Evolutionary conservation across 64 coral and sea anemone genomes (phyloP).

Genomic region (Montipora efflorescens): DNA sequence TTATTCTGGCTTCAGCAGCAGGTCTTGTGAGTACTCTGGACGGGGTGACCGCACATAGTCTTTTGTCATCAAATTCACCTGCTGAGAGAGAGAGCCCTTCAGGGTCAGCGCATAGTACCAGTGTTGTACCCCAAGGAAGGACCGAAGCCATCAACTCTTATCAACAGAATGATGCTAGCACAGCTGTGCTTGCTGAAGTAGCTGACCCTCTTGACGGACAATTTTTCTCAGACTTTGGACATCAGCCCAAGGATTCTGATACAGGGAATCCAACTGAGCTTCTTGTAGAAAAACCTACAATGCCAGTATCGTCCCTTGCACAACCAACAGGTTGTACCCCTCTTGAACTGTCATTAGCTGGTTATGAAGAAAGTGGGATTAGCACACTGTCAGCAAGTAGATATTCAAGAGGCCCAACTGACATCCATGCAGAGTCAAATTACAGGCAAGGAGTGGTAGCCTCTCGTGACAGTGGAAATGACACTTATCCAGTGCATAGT

Average conservation of each 20-base stretch:
- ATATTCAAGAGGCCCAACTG: too few species aligned
- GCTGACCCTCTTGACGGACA: not conserved
- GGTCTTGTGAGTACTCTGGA: not conserved
- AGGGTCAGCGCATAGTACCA: not conserved
- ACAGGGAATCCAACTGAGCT: slow-evolving; percentile 11
- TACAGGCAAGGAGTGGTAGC: not conserved
- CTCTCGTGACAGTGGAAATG: not conserved
- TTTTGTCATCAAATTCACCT: not conserved
- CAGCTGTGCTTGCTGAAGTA: slow-evolving; percentile 7
- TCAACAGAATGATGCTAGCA: slow-evolving; percentile 12
- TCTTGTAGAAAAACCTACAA: not conserved
- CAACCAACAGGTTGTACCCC: not conserved
- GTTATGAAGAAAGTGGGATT: not conserved
- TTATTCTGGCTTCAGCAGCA: not conserved
- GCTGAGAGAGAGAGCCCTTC: slow-evolving; percentile 7
- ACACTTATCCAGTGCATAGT: not conserved
- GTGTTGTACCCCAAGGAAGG: not conserved
- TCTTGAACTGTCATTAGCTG: not conserved
- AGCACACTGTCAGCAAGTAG: not conserved
- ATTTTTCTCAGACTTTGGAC: not conserved
- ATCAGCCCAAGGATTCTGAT: not conserved
- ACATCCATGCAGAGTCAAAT: not conserved
- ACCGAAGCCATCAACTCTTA: not conserved
- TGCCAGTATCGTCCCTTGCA: not conserved
- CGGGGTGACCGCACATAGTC: not conserved